A percentile compares a stretch with the other conserved stretches of the same genome.
phyloP scores from a whole-genome alignment of 2,888 invertebrate species.

The Meteorus colon region DNA sequence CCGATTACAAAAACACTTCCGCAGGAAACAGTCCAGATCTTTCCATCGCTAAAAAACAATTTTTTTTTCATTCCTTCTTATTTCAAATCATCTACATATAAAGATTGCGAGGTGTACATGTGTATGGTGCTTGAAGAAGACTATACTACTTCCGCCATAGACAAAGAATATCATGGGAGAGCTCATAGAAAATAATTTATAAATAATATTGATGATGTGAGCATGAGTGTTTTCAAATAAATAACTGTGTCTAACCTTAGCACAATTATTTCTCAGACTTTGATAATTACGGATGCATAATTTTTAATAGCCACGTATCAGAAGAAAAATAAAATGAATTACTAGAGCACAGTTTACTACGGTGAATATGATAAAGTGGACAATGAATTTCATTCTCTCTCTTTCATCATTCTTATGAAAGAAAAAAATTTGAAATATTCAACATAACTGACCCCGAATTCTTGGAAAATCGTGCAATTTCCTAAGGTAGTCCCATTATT shows the following conservation, averaged over 20 bases:
- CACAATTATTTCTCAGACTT: too few species aligned
- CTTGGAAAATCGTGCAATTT: slow-evolving; percentile 32
- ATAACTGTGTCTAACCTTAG: neutral
- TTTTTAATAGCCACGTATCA: neutral
- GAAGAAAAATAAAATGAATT: neutral
- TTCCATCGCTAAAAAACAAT: slow-evolving; percentile 47
- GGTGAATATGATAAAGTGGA: neutral
- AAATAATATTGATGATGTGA: neutral
- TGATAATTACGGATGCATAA: neutral
- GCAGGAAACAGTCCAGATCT: slow-evolving; percentile 67
- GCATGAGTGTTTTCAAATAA: neutral
- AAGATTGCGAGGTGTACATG: neutral
- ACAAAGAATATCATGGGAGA: slow-evolving; percentile 4
- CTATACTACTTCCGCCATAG: neutral
- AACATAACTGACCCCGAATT: neutral
- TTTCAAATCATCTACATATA: slow-evolving; percentile 22
- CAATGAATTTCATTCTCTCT: neutral
- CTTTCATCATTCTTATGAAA: neutral
- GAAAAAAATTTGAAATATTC: slow-evolving; percentile 19
- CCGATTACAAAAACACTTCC: slow-evolving; percentile 70
- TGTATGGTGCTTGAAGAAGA: neutral
- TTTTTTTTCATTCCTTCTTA: slow-evolving; percentile 23
- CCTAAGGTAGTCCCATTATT: slow-evolving; percentile 30
- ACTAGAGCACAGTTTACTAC: neutral
- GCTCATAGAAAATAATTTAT: neutral